phyloP scores from a whole-genome alignment of 1,140 invertebrate genomes.

The Drosophila obscura region DNA sequence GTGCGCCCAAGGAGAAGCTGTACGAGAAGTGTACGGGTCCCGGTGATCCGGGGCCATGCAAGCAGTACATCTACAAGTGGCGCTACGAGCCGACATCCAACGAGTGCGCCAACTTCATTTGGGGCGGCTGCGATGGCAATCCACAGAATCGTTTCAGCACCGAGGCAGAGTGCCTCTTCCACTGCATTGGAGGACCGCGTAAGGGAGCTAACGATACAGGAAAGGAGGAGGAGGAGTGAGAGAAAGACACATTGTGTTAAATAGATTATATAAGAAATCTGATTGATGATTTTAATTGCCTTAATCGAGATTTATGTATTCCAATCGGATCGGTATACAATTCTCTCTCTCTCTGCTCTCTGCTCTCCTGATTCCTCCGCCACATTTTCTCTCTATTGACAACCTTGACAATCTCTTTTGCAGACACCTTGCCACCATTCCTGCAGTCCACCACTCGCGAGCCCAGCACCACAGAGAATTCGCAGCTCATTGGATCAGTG shows the following conservation, averaged over 20 bases:
- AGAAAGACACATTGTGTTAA: background rate
- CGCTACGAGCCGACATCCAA: slow-evolving; percentile 88
- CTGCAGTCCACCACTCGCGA: slow-evolving; percentile 85
- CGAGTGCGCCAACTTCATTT: slow-evolving; percentile 89
- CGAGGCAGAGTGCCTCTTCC: slow-evolving; percentile 88
- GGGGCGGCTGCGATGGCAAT: slow-evolving; percentile 91
- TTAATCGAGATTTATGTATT: too few relatives aligned
- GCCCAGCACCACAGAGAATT: slow-evolving; percentile 84
- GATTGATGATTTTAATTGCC: background rate
- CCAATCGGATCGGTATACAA: too few relatives aligned
- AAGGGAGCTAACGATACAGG: slow-evolving; percentile 46
- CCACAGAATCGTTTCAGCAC: slow-evolving; percentile 90
- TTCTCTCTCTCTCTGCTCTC: too few relatives aligned
- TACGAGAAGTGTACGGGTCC: slow-evolving; percentile 80
- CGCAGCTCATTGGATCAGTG: slow-evolving; percentile 80
- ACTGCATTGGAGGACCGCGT: slow-evolving; percentile 86
- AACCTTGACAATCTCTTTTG: slow-evolving; percentile 21
- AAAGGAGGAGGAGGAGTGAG: too few relatives aligned
- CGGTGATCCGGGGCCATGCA: slow-evolving; percentile 87
- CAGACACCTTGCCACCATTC: slow-evolving; percentile 82
- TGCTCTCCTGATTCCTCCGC: background rate
- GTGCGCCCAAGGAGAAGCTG: slow-evolving; percentile 61
- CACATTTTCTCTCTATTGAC: slow-evolving; percentile 13
- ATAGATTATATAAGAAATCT: too few relatives aligned
- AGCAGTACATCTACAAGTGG: slow-evolving; percentile 88